Percentiles rank a stretch among this genome's conserved stretches.
phyloP scores from a whole-genome alignment of 2,888 invertebrate species.

The Dicyrtoma fusca region DNA sequence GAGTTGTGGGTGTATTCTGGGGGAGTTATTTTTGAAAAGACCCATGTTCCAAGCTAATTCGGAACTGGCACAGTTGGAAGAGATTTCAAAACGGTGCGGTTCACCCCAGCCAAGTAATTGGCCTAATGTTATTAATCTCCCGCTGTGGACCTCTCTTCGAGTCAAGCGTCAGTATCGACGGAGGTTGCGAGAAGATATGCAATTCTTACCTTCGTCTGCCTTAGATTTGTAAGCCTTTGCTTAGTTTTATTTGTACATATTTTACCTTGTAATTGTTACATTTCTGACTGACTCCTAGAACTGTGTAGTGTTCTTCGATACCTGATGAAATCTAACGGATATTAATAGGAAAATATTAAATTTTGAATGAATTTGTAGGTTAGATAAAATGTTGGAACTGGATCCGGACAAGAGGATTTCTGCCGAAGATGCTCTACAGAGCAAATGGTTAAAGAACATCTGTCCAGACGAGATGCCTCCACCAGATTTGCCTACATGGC shows the following conservation, averaged over 20 bases:
- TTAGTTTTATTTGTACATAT: no score
- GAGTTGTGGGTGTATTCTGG: slow-evolving; percentile 99
- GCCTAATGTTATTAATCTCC: slow-evolving; percentile 93
- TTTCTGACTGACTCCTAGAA: no score
- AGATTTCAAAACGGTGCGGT: slow-evolving; percentile 92
- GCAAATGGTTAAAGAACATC: slow-evolving; percentile 88
- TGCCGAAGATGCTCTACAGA: slow-evolving; percentile 89
- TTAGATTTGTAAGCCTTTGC: slow-evolving; percentile 72
- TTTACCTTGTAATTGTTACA: no score
- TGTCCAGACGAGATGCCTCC: slow-evolving; percentile 77
- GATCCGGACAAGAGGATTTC: slow-evolving; percentile 93
- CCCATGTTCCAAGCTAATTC: slow-evolving; percentile 93
- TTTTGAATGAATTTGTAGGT: slow-evolving; percentile 54
- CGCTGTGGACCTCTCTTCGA: slow-evolving; percentile 87
- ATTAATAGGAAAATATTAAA: no score
- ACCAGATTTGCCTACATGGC: slow-evolving; percentile 88
- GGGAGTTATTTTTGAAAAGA: slow-evolving; percentile 93
- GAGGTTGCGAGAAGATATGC: slow-evolving; percentile 87
- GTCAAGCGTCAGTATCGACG: slow-evolving; percentile 89
- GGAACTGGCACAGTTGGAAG: slow-evolving; percentile 91
- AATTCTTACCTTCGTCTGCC: slow-evolving; percentile 85
- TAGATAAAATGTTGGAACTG: slow-evolving; percentile 93
- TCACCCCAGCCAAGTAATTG: slow-evolving; percentile 95
- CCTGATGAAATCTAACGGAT: no score
- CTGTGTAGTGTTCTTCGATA: no score